Evolutionary conservation across 2,888 invertebrate genomes (phyloP).

Genomic region (Criorhina ranunculi): DNA sequence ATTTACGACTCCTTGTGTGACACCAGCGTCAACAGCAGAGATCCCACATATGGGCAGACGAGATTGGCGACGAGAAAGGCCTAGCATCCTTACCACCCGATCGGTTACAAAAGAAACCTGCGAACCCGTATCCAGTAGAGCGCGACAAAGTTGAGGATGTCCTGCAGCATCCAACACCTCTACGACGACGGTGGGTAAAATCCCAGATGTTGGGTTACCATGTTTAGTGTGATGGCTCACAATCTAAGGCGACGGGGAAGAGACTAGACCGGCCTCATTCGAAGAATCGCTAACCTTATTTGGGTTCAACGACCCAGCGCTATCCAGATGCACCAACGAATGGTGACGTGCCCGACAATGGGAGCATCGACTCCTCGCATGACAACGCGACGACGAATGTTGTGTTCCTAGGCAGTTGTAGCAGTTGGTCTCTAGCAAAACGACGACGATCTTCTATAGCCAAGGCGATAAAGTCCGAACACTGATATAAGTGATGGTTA

Average conservation of each 20-base stretch:
- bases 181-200: neutral
- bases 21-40: neutral
- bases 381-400: conserved; percentile 35
- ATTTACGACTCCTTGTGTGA: too few relatives aligned
- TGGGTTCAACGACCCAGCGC: neutral
- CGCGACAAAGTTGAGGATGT: neutral
- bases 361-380: conserved; percentile 1
- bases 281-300: neutral
- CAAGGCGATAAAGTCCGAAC: conserved; percentile 5
- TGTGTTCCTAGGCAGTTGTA: conserved; percentile 36
- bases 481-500: neutral
- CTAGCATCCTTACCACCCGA: neutral
- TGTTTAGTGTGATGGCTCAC: neutral
- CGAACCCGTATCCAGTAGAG: neutral
- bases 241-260: neutral
- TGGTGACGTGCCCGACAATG: conserved; percentile 18
- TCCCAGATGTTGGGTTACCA: neutral
- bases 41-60: neutral
- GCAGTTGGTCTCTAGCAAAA: conserved; percentile 15
- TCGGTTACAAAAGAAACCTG: neutral
- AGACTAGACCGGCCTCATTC: neutral
- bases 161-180: neutral
- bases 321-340: conserved; percentile 12
- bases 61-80: neutral
- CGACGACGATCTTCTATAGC: neutral